Base-by-base conservation (phyloP, 2,888 invertebrate species). In the Polydrusus tereticollis region DNA sequence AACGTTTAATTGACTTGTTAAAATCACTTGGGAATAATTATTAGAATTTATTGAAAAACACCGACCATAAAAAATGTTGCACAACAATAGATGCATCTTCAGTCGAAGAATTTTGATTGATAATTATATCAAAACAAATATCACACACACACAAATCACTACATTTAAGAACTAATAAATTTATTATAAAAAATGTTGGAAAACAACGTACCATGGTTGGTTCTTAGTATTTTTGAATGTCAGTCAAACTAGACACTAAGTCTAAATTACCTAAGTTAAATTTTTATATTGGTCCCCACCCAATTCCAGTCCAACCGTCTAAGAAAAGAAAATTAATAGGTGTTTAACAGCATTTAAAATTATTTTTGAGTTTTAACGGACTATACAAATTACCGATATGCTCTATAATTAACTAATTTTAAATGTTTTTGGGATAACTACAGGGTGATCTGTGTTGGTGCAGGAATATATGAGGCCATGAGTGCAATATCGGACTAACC, bases 221-320 rank as follows among this genome's bases (percentile, higher is more conserved):
- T 55, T 29, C 29, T 29, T 55, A 55, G 18, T 29, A 12, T 14
- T 29, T 58, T 29, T 59, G 71, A 71, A 65, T 69, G 65, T 57
- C 69, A 38, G 52, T 47, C 47, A 65, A 64, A 47, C 16, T 65
- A 45, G 71, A 72, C 74, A 74, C 74, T 74, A 74, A 62, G 65
- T 60, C 41, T 41, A 52, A 57, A 47, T 52, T 38, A 59, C 36
- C 69, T 21, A 74, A 63, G 74, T 72, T 50, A 64, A 69, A 74
- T 63, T 16, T 72, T 71, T 74, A 72, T 74, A 74, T 58, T 74
- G 66, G 36, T 65, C 68, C 74, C 74, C 69, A 52, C 73, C 43
- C 8, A 26, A 21, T 64, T 41, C 16, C 29, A 8, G 8, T 33
- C 14, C 20, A 55, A 66, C 60, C 60, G 65, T 63, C 45, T 63